Conservation (phyloP, 92 coral and sea anemone species). For the Palythoa grandiflora region DNA sequence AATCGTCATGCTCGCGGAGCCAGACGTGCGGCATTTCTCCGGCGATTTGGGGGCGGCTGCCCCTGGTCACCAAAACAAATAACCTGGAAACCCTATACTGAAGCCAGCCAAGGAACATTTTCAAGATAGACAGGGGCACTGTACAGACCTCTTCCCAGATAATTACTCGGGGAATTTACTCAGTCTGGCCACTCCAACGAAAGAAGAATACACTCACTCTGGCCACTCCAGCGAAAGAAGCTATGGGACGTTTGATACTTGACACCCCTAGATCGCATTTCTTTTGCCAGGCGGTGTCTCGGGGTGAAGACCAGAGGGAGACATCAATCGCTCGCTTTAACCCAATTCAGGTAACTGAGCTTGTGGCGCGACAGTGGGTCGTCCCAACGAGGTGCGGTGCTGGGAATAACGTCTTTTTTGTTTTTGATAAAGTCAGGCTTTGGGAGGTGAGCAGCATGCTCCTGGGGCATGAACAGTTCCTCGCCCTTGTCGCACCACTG, state of each 20-base stretch:
- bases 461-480: background rate
- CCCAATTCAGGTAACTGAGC: background rate
- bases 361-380: background rate
- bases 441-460: background rate
- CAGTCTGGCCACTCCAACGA: background rate
- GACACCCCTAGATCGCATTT: constrained; percentile 13
- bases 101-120: constrained; percentile 17
- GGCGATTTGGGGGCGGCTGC: constrained; percentile 10
- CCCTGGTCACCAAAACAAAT: constrained; percentile 40
- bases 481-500: constrained; percentile 26
- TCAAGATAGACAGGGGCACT: background rate
- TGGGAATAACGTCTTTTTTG: no score
- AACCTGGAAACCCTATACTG: background rate
- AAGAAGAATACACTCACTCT: background rate
- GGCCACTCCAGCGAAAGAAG: constrained; percentile 3
- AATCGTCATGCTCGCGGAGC: background rate
- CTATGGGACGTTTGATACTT: background rate
- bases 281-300: background rate
- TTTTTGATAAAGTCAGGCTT: background rate
- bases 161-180: constrained; percentile 3
- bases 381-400: background rate
- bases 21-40: constrained; percentile 29
- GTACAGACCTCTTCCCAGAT: constrained; percentile 45
- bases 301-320: constrained; percentile 1
- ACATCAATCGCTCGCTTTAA: constrained; percentile 8